Evolutionary conservation across 2,797 vertebrate genomes (phyloP).

Genomic region (Balearica regulorum): DNA sequence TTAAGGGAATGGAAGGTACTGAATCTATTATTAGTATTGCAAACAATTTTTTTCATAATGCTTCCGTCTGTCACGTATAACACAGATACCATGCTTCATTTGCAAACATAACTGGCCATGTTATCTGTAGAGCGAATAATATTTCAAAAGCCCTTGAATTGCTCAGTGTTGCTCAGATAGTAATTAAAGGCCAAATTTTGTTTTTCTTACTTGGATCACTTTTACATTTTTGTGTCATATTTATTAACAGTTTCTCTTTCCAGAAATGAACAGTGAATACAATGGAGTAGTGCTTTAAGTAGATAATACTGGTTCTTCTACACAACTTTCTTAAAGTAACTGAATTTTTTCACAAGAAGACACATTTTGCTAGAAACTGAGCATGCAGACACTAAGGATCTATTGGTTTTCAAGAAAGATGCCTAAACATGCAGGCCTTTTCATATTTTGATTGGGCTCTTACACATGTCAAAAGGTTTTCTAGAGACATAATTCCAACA

Average conservation of each 20-base stretch:
- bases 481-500: not conserved
- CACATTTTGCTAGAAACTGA: not conserved
- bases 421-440: not conserved
- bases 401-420: not conserved
- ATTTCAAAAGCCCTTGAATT: not conserved
- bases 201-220: not conserved
- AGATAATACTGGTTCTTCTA: not conserved
- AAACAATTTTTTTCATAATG: not conserved
- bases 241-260: not conserved
- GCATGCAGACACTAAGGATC: not conserved
- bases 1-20: not conserved
- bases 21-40: not conserved
- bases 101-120: not conserved
- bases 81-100: not conserved
- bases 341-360: not conserved
- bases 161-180: not conserved
- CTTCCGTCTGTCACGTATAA: not conserved
- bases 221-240: not conserved
- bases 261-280: not conserved
- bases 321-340: not conserved
- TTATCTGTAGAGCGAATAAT: not conserved
- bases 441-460: not conserved
- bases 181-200: not conserved
- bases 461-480: not conserved
- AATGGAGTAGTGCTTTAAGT: not conserved